Evolutionary conservation across 2,113 vertebrate genomes (phyloP).

Genomic region (Gnathonemus echidnorhynchus): DNA sequence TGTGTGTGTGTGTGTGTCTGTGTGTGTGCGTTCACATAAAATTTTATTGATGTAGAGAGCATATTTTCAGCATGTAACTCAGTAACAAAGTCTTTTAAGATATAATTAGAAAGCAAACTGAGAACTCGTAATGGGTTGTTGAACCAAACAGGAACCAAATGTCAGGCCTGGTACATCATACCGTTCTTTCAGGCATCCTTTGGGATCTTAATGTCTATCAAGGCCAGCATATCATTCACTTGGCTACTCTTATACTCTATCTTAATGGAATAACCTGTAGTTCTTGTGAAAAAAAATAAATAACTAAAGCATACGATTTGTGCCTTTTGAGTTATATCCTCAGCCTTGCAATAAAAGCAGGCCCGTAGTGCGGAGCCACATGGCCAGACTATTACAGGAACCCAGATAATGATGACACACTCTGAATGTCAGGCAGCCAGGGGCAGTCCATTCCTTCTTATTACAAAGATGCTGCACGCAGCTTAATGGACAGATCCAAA

Average conservation of each 20-base stretch:
- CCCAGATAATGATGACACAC: slow-evolving; percentile 41
- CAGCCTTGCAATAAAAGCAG: slow-evolving; percentile 29
- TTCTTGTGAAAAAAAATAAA: slow-evolving; percentile 23
- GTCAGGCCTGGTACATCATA: slow-evolving; percentile 21
- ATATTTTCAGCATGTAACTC: background rate
- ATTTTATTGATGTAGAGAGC: background rate
- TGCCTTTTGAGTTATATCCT: slow-evolving; percentile 27
- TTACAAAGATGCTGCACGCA: slow-evolving; percentile 43
- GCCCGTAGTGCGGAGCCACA: slow-evolving; percentile 19
- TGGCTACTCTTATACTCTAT: slow-evolving; percentile 19
- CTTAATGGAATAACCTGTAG: slow-evolving; percentile 33
- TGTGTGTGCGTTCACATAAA: background rate
- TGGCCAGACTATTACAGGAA: slow-evolving; percentile 26
- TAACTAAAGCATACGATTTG: slow-evolving; percentile 27
- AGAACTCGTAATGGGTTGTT: slow-evolving; percentile 19
- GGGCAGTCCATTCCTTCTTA: slow-evolving; percentile 45
- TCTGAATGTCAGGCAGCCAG: slow-evolving; percentile 40
- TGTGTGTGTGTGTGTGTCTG: background rate
- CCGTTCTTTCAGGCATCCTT: slow-evolving; percentile 7
- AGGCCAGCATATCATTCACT: background rate
- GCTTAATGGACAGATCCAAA: slow-evolving; percentile 47
- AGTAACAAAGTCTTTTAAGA: background rate
- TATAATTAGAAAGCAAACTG: slow-evolving; percentile 15
- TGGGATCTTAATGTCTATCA: slow-evolving; percentile 26
- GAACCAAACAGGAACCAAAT: slow-evolving; percentile 11